Base-by-base conservation (phyloP, 1,140 invertebrate genomes). In the Ips typographus region DNA sequence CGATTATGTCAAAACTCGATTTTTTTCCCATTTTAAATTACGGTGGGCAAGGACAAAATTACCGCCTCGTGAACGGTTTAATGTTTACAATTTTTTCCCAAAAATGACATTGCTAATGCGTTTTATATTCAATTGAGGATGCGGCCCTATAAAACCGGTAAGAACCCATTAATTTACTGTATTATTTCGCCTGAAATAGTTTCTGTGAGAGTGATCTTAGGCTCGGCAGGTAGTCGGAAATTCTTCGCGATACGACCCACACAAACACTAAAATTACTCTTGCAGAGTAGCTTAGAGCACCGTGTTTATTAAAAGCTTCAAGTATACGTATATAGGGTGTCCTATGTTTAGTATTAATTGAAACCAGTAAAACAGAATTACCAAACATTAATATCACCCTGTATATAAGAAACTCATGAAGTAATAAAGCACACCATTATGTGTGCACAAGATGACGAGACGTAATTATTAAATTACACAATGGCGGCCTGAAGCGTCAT, bases 391-490 rank as follows among this genome's bases (percentile, higher is more conserved):
- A 57, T n/a, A n/a, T 57, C 41, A 40, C 58, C 42, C 63, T 51
- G 52, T 5, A 39, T n/a, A 43, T n/a, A 51, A 36, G 65, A 58
- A 58, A 57, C 36, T 41, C 43, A 66, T 47, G 65, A 66, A 66
- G 65, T 66, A 66, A 66, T 66, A 66, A 58, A 47, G 56, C 65
- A 66, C 65, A 58, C 65, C 56, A 66, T 66, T 49, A 66, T 66
- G 65, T 66, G 65, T 66, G 65, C 56, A 66, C 56, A 58, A 58
- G 41, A 55, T 66, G 65, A 59, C 56, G 55, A 66, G 56, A 39
- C 40, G 37, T 59, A 66, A 66, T 66, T 66, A 66, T 66, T 58
- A 66, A 66, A 66, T 66, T 66, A 66, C 65, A 66, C 55, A 66
- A 66, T 58, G 65, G 8, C 3, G 22, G 1, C 44, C 44, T 49